Conservation (phyloP, 2,797 vertebrate species). For the Gallinago nigripennis region DNA sequence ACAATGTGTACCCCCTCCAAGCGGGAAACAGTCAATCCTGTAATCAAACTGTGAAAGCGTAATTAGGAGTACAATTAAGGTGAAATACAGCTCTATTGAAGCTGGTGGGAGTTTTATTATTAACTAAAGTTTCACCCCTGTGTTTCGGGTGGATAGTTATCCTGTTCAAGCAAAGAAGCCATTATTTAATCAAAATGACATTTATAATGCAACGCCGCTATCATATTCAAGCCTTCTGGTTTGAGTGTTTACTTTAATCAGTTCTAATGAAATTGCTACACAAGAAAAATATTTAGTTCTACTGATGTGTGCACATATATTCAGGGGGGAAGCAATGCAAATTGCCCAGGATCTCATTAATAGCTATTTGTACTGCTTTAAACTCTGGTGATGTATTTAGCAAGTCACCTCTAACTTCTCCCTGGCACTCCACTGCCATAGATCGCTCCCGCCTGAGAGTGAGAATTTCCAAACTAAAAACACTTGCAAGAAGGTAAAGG, state of each 20-base stretch:
- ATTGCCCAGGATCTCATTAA: background rate
- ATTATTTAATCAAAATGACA: constrained; percentile 21
- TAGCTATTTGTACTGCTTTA: background rate
- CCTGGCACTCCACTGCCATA: background rate
- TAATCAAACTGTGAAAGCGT: background rate
- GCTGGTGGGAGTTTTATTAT: constrained; percentile 35
- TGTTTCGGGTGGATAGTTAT: background rate
- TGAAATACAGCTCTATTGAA: constrained; percentile 61
- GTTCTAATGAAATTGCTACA: constrained; percentile 19
- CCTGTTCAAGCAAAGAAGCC: constrained; percentile 21
- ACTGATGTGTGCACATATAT: background rate
- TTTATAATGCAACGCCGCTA: background rate
- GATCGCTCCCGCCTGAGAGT: background rate
- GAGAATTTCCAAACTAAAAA: background rate
- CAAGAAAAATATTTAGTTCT: constrained; percentile 18
- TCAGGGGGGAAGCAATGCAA: constrained; percentile 6
- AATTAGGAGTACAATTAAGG: constrained; percentile 35
- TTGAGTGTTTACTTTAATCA: constrained; percentile 20
- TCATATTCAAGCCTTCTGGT: background rate
- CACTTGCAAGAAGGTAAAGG: background rate
- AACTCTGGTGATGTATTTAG: background rate
- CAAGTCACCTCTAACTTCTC: background rate
- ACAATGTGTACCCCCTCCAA: constrained; percentile 1
- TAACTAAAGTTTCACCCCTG: constrained; percentile 28
- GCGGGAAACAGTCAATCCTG: background rate